A percentile compares a stretch with the other conserved stretches of the same genome.
These are phyloP conservation scores for Acanthococcus lagerstroemiae DNA, from an alignment of 2,888 invertebrate species.

Conservation along the genomic window DNA sequence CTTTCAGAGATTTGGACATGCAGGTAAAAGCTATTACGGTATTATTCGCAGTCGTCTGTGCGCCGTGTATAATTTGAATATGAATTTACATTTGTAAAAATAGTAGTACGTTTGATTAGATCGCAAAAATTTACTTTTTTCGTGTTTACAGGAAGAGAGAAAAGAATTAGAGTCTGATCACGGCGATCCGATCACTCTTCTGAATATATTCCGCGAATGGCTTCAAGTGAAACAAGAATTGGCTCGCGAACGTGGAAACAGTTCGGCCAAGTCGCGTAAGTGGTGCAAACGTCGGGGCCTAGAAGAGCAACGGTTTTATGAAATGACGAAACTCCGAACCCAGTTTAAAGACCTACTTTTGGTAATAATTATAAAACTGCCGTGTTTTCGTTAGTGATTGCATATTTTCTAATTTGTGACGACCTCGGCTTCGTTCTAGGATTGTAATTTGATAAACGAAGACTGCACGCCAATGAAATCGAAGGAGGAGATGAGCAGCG, in stretches of 20 bases:
- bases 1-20: constrained; percentile 73
- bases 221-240: constrained; percentile 58
- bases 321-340: constrained; percentile 81
- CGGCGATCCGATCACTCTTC: constrained; percentile 85
- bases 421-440: constrained; percentile 45
- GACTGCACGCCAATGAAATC: constrained; percentile 32
- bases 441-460: constrained; percentile 50
- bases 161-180: constrained; percentile 81
- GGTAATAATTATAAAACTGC: constrained; percentile 47
- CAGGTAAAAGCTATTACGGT: too few species aligned
- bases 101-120: too few species aligned
- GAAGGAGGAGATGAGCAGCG: constrained; percentile 44
- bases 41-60: too few species aligned
- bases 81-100: too few species aligned
- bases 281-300: constrained; percentile 87
- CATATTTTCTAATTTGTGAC: too few species aligned
- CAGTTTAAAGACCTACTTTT: constrained; percentile 77
- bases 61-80: too few species aligned
- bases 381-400: too few species aligned
- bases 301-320: constrained; percentile 95
- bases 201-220: constrained; percentile 85
- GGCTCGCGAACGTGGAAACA: constrained; percentile 34
- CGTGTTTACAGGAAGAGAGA: constrained; percentile 52
- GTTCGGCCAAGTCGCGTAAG: constrained; percentile 46
- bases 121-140: too few species aligned